Evolutionary conservation across 92 coral and sea anemone species (phyloP), one percentile per base, ranked within the genome.

Genomic region (Heteractis magnifica): DNA sequence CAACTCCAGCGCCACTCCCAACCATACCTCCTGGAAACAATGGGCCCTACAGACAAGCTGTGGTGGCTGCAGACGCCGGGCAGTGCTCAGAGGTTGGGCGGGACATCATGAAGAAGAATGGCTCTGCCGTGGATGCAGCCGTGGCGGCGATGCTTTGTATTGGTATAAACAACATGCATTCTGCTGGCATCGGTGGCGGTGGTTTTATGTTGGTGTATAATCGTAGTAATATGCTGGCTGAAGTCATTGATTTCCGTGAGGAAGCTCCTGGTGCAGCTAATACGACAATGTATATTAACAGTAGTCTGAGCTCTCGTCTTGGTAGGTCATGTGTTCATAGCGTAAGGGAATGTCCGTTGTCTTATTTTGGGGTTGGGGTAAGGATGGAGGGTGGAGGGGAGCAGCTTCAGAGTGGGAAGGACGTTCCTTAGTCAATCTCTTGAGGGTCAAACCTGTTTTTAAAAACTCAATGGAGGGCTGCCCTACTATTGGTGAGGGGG

Each of bases 131-230:
- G 11, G 98, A 94, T 77, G 82, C 95, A 26, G 95, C 98, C 10
- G 79, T 95, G 8, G 98, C 98, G 0, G 56, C 85, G 3, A 75
- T 94, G 73, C 71, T 95, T 55, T 95, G 98, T 89, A 82, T 95
- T 52, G 98, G 98, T 11, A 86, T 95, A 56, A 85, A 92, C 87
- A 93, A 95, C 84, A 92, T 95, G 96, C 99, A 96, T 86, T 96
- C 99, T 58, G 92, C 99, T 26, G 99, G 99, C 7, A 85, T 96
- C 79, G 99, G 99, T 6, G 99, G 99, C 15, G 99, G 99, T 15
- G 99, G 94, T 6, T 94, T 96, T 10, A 96, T 96, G 97, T 79
- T 90, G 56, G 93, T 96, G 23, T 96, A 96, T 65, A 77, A 82
- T n/a, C 84, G 84, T 68, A 77, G 80, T 9, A 82, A 68, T 23